Base-by-base conservation (phyloP, 2,888 invertebrate species). In the Drosophila aldrichi region DNA sequence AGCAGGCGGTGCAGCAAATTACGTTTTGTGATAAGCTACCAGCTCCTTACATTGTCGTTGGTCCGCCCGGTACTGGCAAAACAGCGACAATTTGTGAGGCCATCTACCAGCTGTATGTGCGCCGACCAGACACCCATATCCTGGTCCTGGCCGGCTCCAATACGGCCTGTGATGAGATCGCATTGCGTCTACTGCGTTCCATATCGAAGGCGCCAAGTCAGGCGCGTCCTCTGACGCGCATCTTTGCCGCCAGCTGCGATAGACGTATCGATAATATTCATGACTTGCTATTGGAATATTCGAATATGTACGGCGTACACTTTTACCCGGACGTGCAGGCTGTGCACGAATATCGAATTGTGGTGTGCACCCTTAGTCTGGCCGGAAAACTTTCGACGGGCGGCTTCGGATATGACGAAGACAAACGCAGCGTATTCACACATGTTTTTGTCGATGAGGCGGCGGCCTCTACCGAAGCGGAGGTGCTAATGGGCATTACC, bases 21-120 rank as follows among this genome's bases (percentile, higher is more conserved):
- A 85, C 96, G 0, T n/a, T 85, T 3, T 56, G 62, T 16, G 16
- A 55, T 3, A 76, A 55, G 16, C 93, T 94, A 7, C 94, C 94
- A 1, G 94, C 94, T 1, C 97, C 98, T 0, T 98, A 97, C 88
- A 94, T 97, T 40, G 94, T 98, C 48, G 97, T 96, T 92, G 98
- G 98, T 2, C 79, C 79, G 9, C 79, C 81, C 94, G 73, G 95
- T 93, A 96, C 96, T 2, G 96, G 96, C 1, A 96, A 96, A 92
- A 96, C 96, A 0, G 94, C 95, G 2, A 96, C 96, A 1, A 82
- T 96, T 9, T 95, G 96, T 2, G 96, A 96, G 92, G 93, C 95
- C 7, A 94, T 96, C 52, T 92, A 95, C 60, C 96, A 96, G 92
- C 94, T 96, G 80, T 80, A 86, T 68, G 70, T 87, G 48, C 62